phyloP scores from a whole-genome alignment of 2,113 vertebrate genomes.

The Triplophysa tibetana region DNA sequence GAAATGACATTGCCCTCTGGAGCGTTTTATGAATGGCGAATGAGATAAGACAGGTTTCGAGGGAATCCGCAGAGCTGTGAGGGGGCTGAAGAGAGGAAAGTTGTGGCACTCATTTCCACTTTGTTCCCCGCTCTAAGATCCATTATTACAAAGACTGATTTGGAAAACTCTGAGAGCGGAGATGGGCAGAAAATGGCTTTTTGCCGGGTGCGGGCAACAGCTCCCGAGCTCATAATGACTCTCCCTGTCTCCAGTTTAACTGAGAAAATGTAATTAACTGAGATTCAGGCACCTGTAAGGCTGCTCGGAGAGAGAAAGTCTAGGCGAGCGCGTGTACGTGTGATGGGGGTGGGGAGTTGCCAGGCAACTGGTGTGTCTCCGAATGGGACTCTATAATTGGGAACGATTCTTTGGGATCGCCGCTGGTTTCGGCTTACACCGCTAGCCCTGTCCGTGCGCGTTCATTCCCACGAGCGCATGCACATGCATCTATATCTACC shows the following conservation, averaged over 20 bases:
- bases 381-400: constrained; percentile 72
- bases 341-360: constrained; percentile 62
- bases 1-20: constrained; percentile 69
- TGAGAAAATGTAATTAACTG: constrained; percentile 76
- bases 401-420: constrained; percentile 63
- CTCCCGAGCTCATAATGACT: constrained; percentile 66
- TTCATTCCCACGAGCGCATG: constrained; percentile 41
- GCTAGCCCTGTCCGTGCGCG: constrained; percentile 45
- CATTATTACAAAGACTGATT: constrained; percentile 59
- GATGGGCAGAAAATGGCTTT: constrained; percentile 45
- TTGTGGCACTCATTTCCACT: constrained; percentile 17
- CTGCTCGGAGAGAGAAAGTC: constrained; percentile 51
- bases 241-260: constrained; percentile 65
- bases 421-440: constrained; percentile 64
- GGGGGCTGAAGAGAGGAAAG: constrained; percentile 23
- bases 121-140: constrained; percentile 34
- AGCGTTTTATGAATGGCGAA: constrained; percentile 64
- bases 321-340: constrained; percentile 6
- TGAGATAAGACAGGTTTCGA: constrained; percentile 7
- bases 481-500: constrained; percentile 38
- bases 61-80: background rate
- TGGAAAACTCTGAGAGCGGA: constrained; percentile 34
- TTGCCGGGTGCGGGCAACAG: constrained; percentile 25
- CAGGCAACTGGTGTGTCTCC: constrained; percentile 71
- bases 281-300: constrained; percentile 71